Evolutionary conservation across 2,888 invertebrate genomes (phyloP), one percentile per base, ranked within the genome.

Genomic region (Leistus spinibarbis): DNA sequence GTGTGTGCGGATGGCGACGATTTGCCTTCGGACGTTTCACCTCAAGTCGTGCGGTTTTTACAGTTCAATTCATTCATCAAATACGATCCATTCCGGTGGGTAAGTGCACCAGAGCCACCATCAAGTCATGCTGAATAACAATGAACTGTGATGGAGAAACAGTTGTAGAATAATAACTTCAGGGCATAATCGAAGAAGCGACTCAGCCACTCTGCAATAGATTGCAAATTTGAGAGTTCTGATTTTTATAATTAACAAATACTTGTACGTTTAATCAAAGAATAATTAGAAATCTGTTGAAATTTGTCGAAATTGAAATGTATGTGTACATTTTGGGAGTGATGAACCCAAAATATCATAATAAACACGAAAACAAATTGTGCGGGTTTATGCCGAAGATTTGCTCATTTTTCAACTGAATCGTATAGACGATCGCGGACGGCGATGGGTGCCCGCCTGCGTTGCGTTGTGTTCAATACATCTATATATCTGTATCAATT

Each of bases 401-500:
- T 40, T 40, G 5, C 2, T 40, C 40, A 40, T 40, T 40, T 40
- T 40, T 40, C 40, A n/a, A n/a, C n/a, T n/a, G n/a, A n/a, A n/a
- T n/a, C n/a, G n/a, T n/a, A n/a, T n/a, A n/a, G n/a, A 40, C 40
- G 13, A 40, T 40, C 40, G 56, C 16, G 7, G 17, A 16, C 16
- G 7, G 17, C 4, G 56, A 57, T 57, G 5, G 17, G 19, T 7
- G 5, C 19, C 16, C 17, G 9, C n/a, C 3, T 53, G 53, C 9
- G 7, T n/a, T 19, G 19, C 57, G 17, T 19, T 19, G 7, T 60
- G 71, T 64, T 71, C 73, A 67, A 68, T 74, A 74, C 68, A 57
- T 66, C 64, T 60, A 73, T 73, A 73, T 60, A 81, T 81, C 80
- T 79, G 77, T 79, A 79, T 81, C 81, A 80, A 81, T 81, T 81